Base-by-base conservation (phyloP, 1,140 invertebrate genomes). In the Amyelois transitella region DNA sequence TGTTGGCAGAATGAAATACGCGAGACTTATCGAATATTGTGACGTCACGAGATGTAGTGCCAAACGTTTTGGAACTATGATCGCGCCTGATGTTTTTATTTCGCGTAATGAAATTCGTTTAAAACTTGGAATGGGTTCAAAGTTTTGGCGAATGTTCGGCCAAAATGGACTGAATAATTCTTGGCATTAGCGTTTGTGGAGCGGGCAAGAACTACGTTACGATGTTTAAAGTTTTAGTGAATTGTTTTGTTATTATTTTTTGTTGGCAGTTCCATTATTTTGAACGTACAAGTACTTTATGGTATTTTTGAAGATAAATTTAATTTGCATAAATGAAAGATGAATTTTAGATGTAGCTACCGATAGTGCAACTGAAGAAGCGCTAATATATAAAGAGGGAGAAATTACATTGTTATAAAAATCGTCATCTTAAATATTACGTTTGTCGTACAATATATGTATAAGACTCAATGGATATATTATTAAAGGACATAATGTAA, bases 121-220 rank as follows among this genome's bases (percentile, higher is more conserved):
- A 79, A 78, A 76, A 80, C 66, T 83, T 86, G 82, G 80, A 83
- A 64, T 59, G 55, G 64, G 59, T 81, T 82, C 81, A 85, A 85
- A 69, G 65, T 58, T 66, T 67, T 50, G 69, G 55, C 50, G 60
- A 55, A 43, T 22, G 64, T 55, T 64, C 57, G 69, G 72, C 70
- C 66, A 72, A 67, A 56, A 57, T 57, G 68, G 62, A 69, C 67
- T 76, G 78, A 75, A 80, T 80, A 69, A 76, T 77, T 77, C 71
- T 81, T 77, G 74, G 64, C 70, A 63, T 72, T 79, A 70, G 71
- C 70, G 63, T 61, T 58, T 60, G 55, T 38, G 32, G 32, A 38
- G 12, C 32, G 32, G 32, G 25, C 12, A 1, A 38, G n/a, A 38
- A 38, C 32, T 38, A 38, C 32, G 32, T 38, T 38, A 38, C n/a